Evolutionary conservation across 2,797 vertebrate genomes (phyloP), one percentile per base, ranked within the genome.

Genomic region (Menidia menidia): DNA sequence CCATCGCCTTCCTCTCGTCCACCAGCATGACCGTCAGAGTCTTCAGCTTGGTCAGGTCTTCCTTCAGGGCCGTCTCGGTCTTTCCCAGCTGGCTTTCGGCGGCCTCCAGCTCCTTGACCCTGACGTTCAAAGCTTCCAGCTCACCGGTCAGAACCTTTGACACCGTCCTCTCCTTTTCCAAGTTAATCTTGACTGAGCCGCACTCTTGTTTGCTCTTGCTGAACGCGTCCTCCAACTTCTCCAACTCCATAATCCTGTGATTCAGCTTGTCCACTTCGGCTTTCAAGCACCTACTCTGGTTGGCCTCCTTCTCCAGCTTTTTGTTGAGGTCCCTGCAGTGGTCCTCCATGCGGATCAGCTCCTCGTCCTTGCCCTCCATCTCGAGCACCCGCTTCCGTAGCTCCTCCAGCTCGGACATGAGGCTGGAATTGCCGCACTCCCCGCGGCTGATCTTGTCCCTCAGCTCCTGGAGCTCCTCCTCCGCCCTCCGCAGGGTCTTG

Each of bases 361-460:
- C 97, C 75, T 98, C 97, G 2, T 98, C 97, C 90, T 99, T 99
- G 53, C 96, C 98, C 87, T 98, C 97, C 96, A 98, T 98, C 78
- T 98, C 97, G 43, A 98, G 91, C 2, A 98, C 92, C 68, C 96
- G 93, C 80, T 97, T 98, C 54, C 96, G 92, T 69, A 99, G 88
- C 78, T 97, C 96, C 71, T 99, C 97, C 0, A 98, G 96, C 89
- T 99, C 97, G 0, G 92, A 94, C 93, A 96, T 94, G 63, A 99
- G 94, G 0, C 88, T 92, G 3, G 95, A 90, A 33, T 96, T 97
- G 19, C 96, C 97, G 65, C 94, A 96, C 69, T 98, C 97, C 3
- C 96, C 96, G 1, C 93, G 94, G 76, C 90, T 95, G 42, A 97
- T 96, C 89, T 98, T 98, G 74, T 98, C 97, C 78, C 94, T 94